Percentiles rank a stretch among this genome's conserved stretches.
Evolutionary conservation across 2,113 vertebrate species (phyloP).

Genomic region (Engystomops pustulosus): DNA sequence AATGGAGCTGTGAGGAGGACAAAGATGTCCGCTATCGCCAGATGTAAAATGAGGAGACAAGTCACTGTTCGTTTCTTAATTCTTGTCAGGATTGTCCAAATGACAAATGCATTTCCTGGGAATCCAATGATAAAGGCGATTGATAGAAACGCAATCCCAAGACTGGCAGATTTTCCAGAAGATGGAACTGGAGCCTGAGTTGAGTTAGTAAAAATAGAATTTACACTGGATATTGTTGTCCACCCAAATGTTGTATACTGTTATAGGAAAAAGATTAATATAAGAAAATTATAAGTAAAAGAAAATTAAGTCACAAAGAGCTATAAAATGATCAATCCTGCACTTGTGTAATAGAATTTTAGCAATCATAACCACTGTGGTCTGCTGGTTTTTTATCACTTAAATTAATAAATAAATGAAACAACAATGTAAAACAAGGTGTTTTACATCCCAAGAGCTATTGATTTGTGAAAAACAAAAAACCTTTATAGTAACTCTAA

Average conservation of each 20-base stretch:
- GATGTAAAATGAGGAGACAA: constrained; percentile 83
- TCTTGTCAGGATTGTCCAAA: constrained; percentile 81
- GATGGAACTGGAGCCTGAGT: neutral
- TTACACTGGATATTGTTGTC: neutral
- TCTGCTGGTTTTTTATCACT: too few species aligned
- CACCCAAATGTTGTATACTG: neutral
- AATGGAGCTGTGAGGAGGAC: constrained; percentile 82
- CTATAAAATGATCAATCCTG: too few species aligned
- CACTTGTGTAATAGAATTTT: too few species aligned
- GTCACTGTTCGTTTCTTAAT: constrained; percentile 78
- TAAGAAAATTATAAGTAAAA: neutral
- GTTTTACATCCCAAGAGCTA: too few species aligned
- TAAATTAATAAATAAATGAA: too few species aligned
- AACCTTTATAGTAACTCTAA: too few species aligned
- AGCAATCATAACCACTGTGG: too few species aligned
- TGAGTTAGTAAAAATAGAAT: neutral
- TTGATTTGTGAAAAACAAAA: too few species aligned
- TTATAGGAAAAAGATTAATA: neutral
- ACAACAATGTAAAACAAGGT: too few species aligned
- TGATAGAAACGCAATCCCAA: constrained; percentile 72
- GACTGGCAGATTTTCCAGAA: neutral
- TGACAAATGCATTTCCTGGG: constrained; percentile 84
- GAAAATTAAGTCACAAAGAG: too few species aligned
- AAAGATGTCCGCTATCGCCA: constrained; percentile 80
- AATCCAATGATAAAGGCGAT: constrained; percentile 79